Evolutionary conservation across 2,113 vertebrate genomes (phyloP).

Genomic region (Gadus chalcogrammus): DNA sequence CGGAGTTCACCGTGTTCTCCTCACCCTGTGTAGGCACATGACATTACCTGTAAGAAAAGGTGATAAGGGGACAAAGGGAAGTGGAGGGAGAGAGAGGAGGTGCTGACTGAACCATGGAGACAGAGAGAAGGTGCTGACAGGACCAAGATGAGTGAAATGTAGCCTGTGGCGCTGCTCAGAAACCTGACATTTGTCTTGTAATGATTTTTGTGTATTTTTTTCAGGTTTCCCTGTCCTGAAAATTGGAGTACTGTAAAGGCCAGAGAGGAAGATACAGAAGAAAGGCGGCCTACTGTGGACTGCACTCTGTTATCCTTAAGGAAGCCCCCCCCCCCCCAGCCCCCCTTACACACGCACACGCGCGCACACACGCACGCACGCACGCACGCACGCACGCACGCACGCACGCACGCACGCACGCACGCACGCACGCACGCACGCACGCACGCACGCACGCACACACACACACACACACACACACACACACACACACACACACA

Average conservation of each 20-base stretch:
- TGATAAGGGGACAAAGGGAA: background rate
- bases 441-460: too few relatives aligned
- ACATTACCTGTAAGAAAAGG: background rate
- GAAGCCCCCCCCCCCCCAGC: background rate
- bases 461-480: too few relatives aligned
- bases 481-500: too few relatives aligned
- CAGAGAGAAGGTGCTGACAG: conserved; percentile 3
- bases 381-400: too few relatives aligned
- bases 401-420: too few relatives aligned
- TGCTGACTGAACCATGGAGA: background rate
- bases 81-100: background rate
- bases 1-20: background rate
- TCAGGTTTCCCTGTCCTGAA: conserved; percentile 20
- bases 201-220: conserved; percentile 34
- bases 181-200: conserved; percentile 62
- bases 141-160: conserved; percentile 54
- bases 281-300: conserved; percentile 27
- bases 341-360: too few relatives aligned
- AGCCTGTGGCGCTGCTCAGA: conserved; percentile 55
- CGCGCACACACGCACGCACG: too few relatives aligned
- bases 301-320: conserved; percentile 28
- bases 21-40: background rate
- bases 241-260: conserved; percentile 52
- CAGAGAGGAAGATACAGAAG: background rate
- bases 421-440: too few relatives aligned